These are phyloP conservation scores for Chymomyza fuscimana DNA, from an alignment of 2,888 invertebrate genomes.

Conservation along the genomic window DNA sequence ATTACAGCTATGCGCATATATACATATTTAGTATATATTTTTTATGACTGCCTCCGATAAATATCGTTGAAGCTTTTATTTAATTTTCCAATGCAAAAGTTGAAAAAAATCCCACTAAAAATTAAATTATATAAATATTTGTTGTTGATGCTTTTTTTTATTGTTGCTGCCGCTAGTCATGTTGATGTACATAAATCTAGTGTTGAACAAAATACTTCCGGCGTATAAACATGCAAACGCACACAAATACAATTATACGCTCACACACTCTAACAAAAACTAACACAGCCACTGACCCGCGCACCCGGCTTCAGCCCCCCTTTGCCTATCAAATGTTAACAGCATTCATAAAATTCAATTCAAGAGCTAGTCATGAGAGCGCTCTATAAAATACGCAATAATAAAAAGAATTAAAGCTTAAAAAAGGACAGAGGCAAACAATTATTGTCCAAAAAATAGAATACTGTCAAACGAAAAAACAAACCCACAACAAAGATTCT, in stretches of 20 bases:
- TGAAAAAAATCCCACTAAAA: constrained; percentile 18
- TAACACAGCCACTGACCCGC: neutral
- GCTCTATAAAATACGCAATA: constrained; percentile 41
- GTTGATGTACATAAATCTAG: constrained; percentile 66
- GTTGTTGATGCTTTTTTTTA: constrained; percentile 33
- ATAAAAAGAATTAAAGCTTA: constrained; percentile 39
- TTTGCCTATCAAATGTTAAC: constrained; percentile 14
- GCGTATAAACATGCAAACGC: constrained; percentile 4
- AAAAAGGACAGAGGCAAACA: constrained; percentile 48
- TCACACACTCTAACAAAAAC: neutral
- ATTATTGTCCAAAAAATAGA: constrained; percentile 67
- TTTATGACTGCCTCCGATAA: constrained; percentile 3
- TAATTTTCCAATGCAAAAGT: constrained; percentile 20
- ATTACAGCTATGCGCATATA: constrained; percentile 44
- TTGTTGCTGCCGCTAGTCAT: constrained; percentile 19
- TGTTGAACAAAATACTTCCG: constrained; percentile 14
- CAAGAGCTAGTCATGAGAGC: neutral
- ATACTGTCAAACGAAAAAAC: neutral
- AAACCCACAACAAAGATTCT: neutral
- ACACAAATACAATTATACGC: neutral
- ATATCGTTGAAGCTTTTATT: neutral
- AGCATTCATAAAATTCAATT: constrained; percentile 31
- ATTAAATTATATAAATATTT: constrained; percentile 32
- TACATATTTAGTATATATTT: constrained; percentile 23
- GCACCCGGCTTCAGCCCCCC: neutral